A percentile compares a stretch with the other conserved stretches of the same genome.
These are phyloP conservation scores for Nephrotoma flavescens DNA, from an alignment of 2,888 invertebrate species.

Conservation along the genomic window DNA sequence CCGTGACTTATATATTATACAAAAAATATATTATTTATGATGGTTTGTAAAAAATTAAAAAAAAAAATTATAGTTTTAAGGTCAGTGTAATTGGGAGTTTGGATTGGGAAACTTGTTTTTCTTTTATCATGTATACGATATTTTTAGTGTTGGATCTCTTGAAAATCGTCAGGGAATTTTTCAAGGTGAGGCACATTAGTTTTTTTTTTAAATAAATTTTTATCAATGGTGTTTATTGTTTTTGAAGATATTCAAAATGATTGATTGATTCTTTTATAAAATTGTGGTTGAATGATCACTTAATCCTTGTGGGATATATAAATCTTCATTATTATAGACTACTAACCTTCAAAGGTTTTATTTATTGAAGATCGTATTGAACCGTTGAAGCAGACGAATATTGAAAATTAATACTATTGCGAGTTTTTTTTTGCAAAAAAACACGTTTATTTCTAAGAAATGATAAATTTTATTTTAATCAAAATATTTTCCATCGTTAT, in stretches of 20 bases:
- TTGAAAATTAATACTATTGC: too few species aligned
- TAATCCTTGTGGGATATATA: not conserved
- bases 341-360: not conserved
- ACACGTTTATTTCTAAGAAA: too few species aligned
- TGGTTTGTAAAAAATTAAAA: not conserved
- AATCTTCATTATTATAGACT: not conserved
- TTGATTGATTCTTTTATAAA: not conserved
- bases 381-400: too few species aligned
- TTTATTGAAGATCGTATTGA: too few species aligned
- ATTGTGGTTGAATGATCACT: not conserved
- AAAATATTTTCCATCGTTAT: too few species aligned
- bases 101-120: not conserved
- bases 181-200: not conserved
- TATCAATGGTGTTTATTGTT: not conserved
- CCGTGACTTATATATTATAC: not conserved
- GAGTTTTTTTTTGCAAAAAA: too few species aligned
- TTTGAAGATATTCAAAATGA: not conserved
- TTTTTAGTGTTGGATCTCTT: not conserved
- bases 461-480: too few species aligned
- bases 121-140: not conserved
- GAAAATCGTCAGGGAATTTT: not conserved
- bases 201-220: not conserved
- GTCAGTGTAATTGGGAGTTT: not conserved
- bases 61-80: not conserved
- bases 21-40: not conserved